These are phyloP conservation scores for Anastrepha obliqua DNA, from an alignment of 1,140 invertebrate genomes.

Conservation along the genomic window DNA sequence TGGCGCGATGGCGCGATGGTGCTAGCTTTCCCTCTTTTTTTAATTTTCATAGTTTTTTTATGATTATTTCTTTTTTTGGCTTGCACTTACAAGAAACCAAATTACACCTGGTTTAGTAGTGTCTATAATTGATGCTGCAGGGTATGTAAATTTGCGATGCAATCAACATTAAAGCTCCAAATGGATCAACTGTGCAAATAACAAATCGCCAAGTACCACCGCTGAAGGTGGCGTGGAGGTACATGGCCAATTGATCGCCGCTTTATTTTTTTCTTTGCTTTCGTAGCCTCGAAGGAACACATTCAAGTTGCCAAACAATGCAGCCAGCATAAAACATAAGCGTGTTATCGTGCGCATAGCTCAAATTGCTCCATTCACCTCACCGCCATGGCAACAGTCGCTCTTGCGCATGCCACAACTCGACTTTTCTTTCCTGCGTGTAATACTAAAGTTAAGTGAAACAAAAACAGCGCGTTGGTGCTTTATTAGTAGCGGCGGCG, in stretches of 20 bases:
- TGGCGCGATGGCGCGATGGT: too few species aligned
- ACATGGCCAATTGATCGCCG: not conserved
- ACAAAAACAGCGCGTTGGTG: not conserved
- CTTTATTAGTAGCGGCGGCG: too few species aligned
- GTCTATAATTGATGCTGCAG: not conserved
- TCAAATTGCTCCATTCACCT: not conserved
- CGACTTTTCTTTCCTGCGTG: not conserved
- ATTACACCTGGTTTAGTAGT: too few species aligned
- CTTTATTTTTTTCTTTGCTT: not conserved
- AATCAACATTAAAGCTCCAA: slow-evolving; percentile 3
- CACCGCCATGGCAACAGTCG: not conserved
- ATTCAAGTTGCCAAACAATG: slow-evolving; percentile 12
- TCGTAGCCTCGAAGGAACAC: not conserved
- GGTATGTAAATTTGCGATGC: slow-evolving; percentile 40
- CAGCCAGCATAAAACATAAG: not conserved
- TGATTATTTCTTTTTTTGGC: too few species aligned
- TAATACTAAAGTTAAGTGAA: not conserved
- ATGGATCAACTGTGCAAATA: not conserved
- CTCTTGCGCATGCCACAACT: not conserved
- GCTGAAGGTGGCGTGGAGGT: not conserved
- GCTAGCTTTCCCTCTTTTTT: too few species aligned
- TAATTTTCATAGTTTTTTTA: too few species aligned
- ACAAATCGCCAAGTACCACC: not conserved
- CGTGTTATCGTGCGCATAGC: not conserved
- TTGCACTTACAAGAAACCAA: too few species aligned